Conservation (phyloP, 1,140 invertebrate genomes). For the Eufriesea mexicana region DNA sequence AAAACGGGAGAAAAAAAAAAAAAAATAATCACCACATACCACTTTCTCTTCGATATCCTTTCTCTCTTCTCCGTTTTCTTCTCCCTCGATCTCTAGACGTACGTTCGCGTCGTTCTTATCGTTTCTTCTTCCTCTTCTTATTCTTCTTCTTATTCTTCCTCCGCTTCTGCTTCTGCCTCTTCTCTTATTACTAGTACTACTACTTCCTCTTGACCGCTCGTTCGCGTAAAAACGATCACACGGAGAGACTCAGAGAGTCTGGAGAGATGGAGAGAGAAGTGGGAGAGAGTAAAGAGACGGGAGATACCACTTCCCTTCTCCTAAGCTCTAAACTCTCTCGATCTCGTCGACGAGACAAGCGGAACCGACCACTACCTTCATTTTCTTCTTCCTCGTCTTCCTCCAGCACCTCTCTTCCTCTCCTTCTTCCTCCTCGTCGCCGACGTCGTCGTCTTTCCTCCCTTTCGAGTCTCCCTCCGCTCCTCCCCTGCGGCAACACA, state of each 20-base stretch:
- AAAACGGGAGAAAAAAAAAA: conserved; percentile 28
- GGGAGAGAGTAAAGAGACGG: conserved; percentile 31
- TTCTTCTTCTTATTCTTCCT: too few relatives aligned
- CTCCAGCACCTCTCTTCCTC: conserved; percentile 55
- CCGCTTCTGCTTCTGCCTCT: too few relatives aligned
- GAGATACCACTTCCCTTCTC: conserved; percentile 35
- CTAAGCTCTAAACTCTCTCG: conserved; percentile 42
- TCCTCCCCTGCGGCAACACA: conserved; percentile 48
- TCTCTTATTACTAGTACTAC: too few relatives aligned
- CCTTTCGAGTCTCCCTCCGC: conserved; percentile 59
- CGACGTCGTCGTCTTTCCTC: conserved; percentile 64
- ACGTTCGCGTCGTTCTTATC: conserved; percentile 31
- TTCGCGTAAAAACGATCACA: conserved; percentile 35
- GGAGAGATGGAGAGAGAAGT: conserved; percentile 39
- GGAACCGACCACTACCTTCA: conserved; percentile 41
- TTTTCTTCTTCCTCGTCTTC: conserved; percentile 63
- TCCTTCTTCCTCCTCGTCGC: conserved; percentile 56
- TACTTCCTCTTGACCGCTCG: conserved; percentile 23
- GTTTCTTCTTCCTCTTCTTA: conserved; percentile 34
- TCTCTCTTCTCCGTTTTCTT: conserved; percentile 14
- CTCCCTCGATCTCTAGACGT: conserved; percentile 9
- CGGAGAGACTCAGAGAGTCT: conserved; percentile 9
- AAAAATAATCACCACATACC: conserved; percentile 60
- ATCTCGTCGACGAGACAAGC: conserved; percentile 48
- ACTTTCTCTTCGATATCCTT: conserved; percentile 50